Base-by-base conservation (phyloP, 2,888 invertebrate species). In the Serrognathus titanus region DNA sequence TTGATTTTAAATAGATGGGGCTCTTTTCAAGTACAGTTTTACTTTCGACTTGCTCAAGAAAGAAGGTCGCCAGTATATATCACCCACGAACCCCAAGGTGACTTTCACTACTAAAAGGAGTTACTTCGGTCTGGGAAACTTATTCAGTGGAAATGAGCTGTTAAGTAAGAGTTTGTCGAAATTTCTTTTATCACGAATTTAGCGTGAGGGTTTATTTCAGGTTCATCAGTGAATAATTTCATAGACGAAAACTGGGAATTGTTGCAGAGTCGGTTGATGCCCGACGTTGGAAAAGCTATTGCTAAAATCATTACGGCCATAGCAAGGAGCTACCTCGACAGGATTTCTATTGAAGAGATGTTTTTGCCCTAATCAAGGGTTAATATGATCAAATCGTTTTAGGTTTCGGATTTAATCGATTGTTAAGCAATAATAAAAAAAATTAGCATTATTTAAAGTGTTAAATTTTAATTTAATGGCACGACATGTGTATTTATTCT, bases 161-260 rank as follows among this genome's bases (percentile, higher is more conserved):
- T 46, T 46, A 7, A 47, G 52, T 52, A 31, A 20, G 39, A 35
- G 7, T 9, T 35, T 12, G 10, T n/a, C 5, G 10, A 6, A 37
- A 16, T 36, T 48, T 31, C 2, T 31, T 31, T 31, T 5, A 31
- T 7, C 6, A 7, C 3, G 24, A 31, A 7, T 31, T 48, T 13
- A 36, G 13, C 3, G 31, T 31, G 13, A 6, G 10, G 3, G 11
- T 11, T 7, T n/a, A 10, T 8, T 51, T 51, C 37, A 52, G 52
- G 52, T 3, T 11, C n/a, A 7, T 47, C 46, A 38, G 52, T 52
- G 10, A 52, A 52, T n/a, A 38, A 52, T 13, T 52, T 52, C 47
- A 20, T 52, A 13, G 47, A 52, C 20, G 52, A 52, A 39, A 52
- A 52, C 41, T 52, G 52, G 52, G 20, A 46, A 11, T 46, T 47